A percentile compares a stretch with the other conserved stretches of the same genome.
Conservation (phyloP, 2,113 vertebrate species). For the Antennarius striatus region DNA sequence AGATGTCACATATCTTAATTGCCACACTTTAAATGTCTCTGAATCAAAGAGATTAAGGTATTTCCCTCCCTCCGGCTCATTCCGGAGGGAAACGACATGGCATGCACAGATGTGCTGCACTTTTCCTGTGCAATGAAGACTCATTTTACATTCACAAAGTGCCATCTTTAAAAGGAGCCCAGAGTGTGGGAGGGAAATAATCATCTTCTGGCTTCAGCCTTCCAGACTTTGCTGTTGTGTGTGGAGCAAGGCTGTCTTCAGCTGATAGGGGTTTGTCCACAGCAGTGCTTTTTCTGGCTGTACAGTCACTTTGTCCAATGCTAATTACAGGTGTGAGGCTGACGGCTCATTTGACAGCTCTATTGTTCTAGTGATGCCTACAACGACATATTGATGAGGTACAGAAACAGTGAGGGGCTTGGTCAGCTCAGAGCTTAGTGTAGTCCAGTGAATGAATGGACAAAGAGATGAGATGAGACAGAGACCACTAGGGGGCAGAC, state of each 20-base stretch:
- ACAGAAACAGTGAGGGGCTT: constrained; percentile 5
- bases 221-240: constrained; percentile 32
- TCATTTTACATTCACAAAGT: constrained; percentile 66
- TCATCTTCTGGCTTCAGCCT: constrained; percentile 36
- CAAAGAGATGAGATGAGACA: neutral
- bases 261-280: constrained; percentile 17
- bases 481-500: constrained; percentile 68
- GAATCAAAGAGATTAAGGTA: constrained; percentile 51
- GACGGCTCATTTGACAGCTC: constrained; percentile 28
- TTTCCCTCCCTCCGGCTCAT: constrained; percentile 26
- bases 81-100: constrained; percentile 39
- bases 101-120: constrained; percentile 51
- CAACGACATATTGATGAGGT: constrained; percentile 1
- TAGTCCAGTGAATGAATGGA: neutral
- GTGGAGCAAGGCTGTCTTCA: constrained; percentile 5
- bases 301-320: constrained; percentile 30
- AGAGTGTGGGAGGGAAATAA: constrained; percentile 30
- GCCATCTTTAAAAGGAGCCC: constrained; percentile 48
- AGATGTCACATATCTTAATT: constrained; percentile 58
- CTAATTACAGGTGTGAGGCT: constrained; percentile 40
- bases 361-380: constrained; percentile 10
- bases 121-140: constrained; percentile 40
- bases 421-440: neutral
- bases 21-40: constrained; percentile 46
- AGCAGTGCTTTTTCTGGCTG: constrained; percentile 10